Evolutionary conservation across 2,888 invertebrate genomes (phyloP).

Genomic region (Trypoxylon attenuatum): DNA sequence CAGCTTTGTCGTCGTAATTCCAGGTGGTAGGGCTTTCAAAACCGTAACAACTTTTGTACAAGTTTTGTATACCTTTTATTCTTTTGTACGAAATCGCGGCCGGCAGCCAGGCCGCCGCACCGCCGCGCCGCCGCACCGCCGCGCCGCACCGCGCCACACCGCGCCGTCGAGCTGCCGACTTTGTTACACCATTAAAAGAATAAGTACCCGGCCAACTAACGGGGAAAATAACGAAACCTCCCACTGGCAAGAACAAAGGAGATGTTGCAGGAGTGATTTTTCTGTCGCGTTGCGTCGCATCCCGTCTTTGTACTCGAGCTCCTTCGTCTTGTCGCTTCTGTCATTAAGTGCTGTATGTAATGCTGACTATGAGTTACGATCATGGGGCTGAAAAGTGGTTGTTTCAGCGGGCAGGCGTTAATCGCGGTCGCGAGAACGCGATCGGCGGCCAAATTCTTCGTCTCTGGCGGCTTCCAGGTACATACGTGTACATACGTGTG

Average conservation of each 20-base stretch:
- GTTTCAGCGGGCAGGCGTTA: neutral
- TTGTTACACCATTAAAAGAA: neutral
- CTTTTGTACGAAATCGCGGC: neutral
- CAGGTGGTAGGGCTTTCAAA: slow-evolving; percentile 5
- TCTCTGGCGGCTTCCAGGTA: too few relatives aligned
- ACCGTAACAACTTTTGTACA: neutral
- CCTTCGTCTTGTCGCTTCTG: neutral
- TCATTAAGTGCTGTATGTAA: too few relatives aligned
- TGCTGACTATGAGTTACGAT: too few relatives aligned
- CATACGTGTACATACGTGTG: neutral
- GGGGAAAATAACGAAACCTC: neutral
- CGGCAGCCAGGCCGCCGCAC: neutral
- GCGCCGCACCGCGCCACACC: too few relatives aligned
- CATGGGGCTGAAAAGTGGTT: neutral
- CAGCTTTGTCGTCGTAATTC: slow-evolving; percentile 23
- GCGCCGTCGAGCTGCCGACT: neutral
- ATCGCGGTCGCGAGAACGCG: neutral
- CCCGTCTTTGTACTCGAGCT: neutral
- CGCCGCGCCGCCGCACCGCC: neutral
- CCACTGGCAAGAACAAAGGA: neutral
- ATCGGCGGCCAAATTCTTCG: neutral
- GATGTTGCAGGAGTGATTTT: neutral
- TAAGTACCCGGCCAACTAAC: neutral
- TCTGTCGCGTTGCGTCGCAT: neutral
- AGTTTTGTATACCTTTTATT: neutral